phyloP scores from a whole-genome alignment of 2,797 vertebrate genomes.

The Scolopax rusticola region DNA sequence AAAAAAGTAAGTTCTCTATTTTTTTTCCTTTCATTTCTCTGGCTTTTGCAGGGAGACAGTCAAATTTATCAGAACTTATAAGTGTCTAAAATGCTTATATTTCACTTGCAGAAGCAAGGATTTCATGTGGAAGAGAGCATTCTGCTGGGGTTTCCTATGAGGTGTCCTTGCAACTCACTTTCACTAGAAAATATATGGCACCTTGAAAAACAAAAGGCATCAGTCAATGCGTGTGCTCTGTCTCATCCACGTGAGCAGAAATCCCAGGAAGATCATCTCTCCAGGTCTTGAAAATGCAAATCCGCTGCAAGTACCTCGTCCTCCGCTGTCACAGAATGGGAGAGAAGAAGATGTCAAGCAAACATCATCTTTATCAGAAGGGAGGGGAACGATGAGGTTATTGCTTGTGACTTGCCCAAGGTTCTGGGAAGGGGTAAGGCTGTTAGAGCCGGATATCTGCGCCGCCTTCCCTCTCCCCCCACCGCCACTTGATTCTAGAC shows the following conservation, averaged over 20 bases:
- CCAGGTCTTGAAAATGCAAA: neutral
- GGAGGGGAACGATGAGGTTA: neutral
- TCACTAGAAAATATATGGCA: accelerated
- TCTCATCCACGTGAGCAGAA: neutral
- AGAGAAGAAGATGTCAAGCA: neutral
- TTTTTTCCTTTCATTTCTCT: neutral
- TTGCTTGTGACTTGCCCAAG: neutral
- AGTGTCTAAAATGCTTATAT: neutral
- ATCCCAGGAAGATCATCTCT: accelerated
- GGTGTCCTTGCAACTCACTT: neutral
- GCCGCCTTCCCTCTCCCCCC: neutral
- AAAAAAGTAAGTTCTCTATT: accelerated
- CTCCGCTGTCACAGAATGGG: neutral
- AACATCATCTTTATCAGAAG: neutral
- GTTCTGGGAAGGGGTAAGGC: neutral
- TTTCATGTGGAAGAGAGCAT: neutral
- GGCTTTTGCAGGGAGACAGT: neutral
- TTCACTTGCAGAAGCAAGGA: neutral
- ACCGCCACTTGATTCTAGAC: neutral
- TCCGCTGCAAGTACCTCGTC: neutral
- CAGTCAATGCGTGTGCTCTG: neutral
- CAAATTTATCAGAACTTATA: neutral
- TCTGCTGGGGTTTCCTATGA: neutral
- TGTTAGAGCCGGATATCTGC: neutral
- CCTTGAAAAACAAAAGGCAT: accelerated